Evolutionary conservation across 2,113 vertebrate species (phyloP).

Genomic region (Furnarius figulus): DNA sequence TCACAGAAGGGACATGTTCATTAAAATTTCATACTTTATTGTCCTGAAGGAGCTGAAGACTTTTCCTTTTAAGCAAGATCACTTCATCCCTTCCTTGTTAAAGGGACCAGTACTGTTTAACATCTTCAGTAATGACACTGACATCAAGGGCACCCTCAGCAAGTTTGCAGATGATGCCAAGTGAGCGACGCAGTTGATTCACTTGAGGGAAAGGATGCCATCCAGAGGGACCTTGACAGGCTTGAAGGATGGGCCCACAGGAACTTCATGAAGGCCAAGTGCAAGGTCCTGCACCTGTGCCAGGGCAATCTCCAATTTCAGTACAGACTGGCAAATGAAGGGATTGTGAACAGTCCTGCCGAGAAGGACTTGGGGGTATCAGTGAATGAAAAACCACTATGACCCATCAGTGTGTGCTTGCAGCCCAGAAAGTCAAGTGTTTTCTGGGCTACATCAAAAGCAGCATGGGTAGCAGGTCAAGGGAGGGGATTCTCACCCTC

Average conservation of each 20-base stretch:
- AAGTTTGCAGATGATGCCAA: neutral
- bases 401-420: fast-evolving
- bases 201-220: neutral
- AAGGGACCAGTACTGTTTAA: neutral
- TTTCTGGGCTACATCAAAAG: neutral
- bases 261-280: neutral
- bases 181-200: fast-evolving
- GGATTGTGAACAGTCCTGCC: neutral
- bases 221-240: neutral
- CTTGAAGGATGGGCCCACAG: fast-evolving
- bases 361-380: neutral
- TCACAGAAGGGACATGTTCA: neutral
- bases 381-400: neutral
- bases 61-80: neutral
- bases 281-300: neutral
- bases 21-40: slow-evolving; percentile 9
- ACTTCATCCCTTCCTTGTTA: neutral
- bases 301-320: fast-evolving
- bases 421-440: neutral
- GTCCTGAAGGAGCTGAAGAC: neutral
- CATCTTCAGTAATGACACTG: neutral
- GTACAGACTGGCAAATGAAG: fast-evolving
- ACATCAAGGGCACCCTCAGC: neutral
- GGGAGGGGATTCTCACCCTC: neutral
- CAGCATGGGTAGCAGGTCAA: fast-evolving